These are phyloP conservation scores for Enteromius treurensis DNA, from an alignment of 2,797 vertebrate genomes.

Conservation along the genomic window DNA sequence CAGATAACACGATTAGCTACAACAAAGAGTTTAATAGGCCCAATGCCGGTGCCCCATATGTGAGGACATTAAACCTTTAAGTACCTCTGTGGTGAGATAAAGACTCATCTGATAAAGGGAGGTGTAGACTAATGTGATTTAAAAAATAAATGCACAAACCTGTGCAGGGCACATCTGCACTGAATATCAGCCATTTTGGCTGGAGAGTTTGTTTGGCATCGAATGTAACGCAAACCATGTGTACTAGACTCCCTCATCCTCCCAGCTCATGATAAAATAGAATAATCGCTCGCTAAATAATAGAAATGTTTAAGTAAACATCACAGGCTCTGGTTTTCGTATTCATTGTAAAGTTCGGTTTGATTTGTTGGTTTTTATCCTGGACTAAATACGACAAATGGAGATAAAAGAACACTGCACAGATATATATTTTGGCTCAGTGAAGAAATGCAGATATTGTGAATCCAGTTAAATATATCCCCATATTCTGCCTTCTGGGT, in stretches of 20 bases:
- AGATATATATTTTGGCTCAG: constrained; percentile 27
- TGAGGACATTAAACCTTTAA: constrained; percentile 47
- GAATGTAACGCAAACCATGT: constrained; percentile 53
- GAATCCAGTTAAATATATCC: neutral
- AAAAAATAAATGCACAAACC: constrained; percentile 48
- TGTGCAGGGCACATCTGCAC: constrained; percentile 48
- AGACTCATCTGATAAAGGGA: constrained; percentile 50
- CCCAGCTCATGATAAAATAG: constrained; percentile 28
- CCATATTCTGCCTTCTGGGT: neutral
- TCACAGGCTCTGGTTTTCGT: constrained; percentile 28
- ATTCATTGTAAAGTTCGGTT: neutral
- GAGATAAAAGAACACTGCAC: constrained; percentile 11
- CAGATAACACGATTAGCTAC: constrained; percentile 51
- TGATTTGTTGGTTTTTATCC: neutral
- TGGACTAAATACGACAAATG: constrained; percentile 11
- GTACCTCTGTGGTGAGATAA: constrained; percentile 52
- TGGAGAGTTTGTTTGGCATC: constrained; percentile 38
- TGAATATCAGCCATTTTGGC: constrained; percentile 43
- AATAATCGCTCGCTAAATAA: constrained; percentile 35
- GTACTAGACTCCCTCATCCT: constrained; percentile 40
- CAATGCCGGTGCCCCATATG: constrained; percentile 38
- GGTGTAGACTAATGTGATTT: constrained; percentile 57
- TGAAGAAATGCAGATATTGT: neutral
- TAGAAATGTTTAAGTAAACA: constrained; percentile 40
- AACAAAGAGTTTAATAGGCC: constrained; percentile 44